Percentiles rank a stretch among this genome's conserved stretches.
Evolutionary conservation across 2,113 vertebrate genomes (phyloP).

Genomic region (Corythornis madagascariensis): DNA sequence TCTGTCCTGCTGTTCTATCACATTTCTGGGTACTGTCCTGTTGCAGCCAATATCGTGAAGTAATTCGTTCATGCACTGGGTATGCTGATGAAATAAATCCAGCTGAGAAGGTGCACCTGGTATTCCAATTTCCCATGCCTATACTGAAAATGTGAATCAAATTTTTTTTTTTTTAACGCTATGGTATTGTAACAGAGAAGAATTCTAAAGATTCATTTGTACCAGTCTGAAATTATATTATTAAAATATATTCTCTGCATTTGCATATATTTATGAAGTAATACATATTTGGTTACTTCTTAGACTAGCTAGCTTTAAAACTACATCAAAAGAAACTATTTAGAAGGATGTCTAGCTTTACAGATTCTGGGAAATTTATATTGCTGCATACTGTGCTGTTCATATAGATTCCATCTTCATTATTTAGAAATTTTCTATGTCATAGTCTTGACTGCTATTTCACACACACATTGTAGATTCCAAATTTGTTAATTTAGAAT

Average conservation of each 20-base stretch:
- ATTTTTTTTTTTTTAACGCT: not conserved
- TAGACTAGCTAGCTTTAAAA: not conserved
- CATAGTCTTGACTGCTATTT: not conserved
- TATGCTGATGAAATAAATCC: not conserved
- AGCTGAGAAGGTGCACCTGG: slow-evolving; percentile 49
- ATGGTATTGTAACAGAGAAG: not conserved
- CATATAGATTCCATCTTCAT: not conserved
- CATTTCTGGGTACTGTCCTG: slow-evolving; percentile 28
- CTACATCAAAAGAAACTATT: slow-evolving; percentile 4
- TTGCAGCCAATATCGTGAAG: slow-evolving; percentile 5
- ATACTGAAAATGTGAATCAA: slow-evolving; percentile 6
- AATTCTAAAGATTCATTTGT: not conserved
- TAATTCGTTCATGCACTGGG: slow-evolving; percentile 1
- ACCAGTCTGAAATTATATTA: not conserved
- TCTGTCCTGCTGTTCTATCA: slow-evolving; percentile 9
- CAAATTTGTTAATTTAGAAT: not conserved
- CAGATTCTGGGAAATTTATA: not conserved
- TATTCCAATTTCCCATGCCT: not conserved
- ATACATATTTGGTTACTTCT: not conserved
- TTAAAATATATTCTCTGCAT: not conserved
- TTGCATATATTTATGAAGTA: slow-evolving; percentile 2
- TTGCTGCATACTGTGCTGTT: not conserved
- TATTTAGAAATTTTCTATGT: not conserved
- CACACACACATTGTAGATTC: not conserved
- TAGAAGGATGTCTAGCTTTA: not conserved